These are phyloP conservation scores for Morinoia aosen DNA, from an alignment of 2,888 invertebrate genomes.

Conservation along the genomic window DNA sequence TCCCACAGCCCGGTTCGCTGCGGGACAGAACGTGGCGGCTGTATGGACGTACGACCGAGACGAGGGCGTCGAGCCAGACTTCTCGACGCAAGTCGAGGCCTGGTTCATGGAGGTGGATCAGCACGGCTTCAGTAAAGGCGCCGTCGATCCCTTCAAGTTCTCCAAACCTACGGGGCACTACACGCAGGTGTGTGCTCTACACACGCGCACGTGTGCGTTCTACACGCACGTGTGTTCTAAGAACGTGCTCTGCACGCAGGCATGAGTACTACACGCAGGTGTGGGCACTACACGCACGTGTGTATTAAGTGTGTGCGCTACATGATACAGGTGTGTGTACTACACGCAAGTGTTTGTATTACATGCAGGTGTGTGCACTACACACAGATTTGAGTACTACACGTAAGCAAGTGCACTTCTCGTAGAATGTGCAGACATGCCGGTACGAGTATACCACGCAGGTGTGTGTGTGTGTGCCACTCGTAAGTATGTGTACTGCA, in stretches of 20 bases:
- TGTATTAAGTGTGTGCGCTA: constrained; percentile 27
- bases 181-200: constrained; percentile 78
- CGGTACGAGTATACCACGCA: too few relatives aligned
- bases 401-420: too few relatives aligned
- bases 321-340: too few relatives aligned
- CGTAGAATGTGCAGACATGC: too few relatives aligned
- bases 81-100: constrained; percentile 81
- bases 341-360: too few relatives aligned
- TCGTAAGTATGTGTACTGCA: too few relatives aligned
- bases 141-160: constrained; percentile 72
- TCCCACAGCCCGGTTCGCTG: constrained; percentile 79
- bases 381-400: too few relatives aligned
- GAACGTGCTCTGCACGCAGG: too few relatives aligned
- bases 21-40: constrained; percentile 88
- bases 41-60: constrained; percentile 84
- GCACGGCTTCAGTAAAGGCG: constrained; percentile 67
- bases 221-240: not conserved
- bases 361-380: too few relatives aligned
- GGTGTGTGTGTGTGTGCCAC: too few relatives aligned
- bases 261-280: constrained; percentile 72
- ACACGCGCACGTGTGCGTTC: not conserved
- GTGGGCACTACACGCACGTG: constrained; percentile 73
- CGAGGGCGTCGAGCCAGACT: constrained; percentile 78
- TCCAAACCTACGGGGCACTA: constrained; percentile 85
- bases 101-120: constrained; percentile 86